Percentiles rank a stretch among this genome's conserved stretches.
These are phyloP conservation scores for Galleria mellonella DNA, from an alignment of 1,140 invertebrate species.

Conservation along the genomic window DNA sequence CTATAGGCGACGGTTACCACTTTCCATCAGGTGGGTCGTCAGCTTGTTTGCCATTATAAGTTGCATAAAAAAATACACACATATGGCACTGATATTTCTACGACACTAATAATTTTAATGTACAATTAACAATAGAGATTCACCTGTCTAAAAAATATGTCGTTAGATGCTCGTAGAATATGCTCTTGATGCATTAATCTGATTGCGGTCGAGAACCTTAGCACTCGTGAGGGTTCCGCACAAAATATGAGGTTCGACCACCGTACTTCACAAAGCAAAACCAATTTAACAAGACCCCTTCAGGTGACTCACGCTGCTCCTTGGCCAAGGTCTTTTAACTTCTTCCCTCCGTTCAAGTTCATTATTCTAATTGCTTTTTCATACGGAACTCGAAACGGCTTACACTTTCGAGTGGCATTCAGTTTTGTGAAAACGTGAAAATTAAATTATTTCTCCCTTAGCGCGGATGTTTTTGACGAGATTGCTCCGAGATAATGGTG, in stretches of 20 bases:
- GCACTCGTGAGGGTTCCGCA: constrained; percentile 27
- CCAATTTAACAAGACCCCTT: constrained; percentile 18
- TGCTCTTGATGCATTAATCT: constrained; percentile 31
- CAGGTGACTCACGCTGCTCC: neutral
- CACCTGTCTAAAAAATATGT: constrained; percentile 49
- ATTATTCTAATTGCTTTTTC: constrained; percentile 72
- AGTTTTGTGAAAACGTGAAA: constrained; percentile 50
- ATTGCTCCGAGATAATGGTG: constrained; percentile 52
- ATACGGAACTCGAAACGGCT: too few relatives aligned
- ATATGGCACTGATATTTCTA: too few relatives aligned
- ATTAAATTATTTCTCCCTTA: constrained; percentile 57
- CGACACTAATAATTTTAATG: too few relatives aligned
- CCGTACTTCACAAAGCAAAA: constrained; percentile 17
- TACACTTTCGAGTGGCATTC: constrained; percentile 53
- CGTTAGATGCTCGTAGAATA: constrained; percentile 19
- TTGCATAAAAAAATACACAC: too few relatives aligned
- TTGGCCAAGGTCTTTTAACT: constrained; percentile 13
- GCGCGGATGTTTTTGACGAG: constrained; percentile 41
- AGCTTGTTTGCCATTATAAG: too few relatives aligned
- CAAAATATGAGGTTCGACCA: constrained; percentile 17
- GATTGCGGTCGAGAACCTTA: constrained; percentile 55
- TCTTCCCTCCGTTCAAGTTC: constrained; percentile 41
- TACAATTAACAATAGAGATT: constrained; percentile 6
- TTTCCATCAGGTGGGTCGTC: too few relatives aligned
- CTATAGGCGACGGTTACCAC: too few relatives aligned